phyloP scores from a whole-genome alignment of 2,797 vertebrate species.

The Phalloptychus januarius region DNA sequence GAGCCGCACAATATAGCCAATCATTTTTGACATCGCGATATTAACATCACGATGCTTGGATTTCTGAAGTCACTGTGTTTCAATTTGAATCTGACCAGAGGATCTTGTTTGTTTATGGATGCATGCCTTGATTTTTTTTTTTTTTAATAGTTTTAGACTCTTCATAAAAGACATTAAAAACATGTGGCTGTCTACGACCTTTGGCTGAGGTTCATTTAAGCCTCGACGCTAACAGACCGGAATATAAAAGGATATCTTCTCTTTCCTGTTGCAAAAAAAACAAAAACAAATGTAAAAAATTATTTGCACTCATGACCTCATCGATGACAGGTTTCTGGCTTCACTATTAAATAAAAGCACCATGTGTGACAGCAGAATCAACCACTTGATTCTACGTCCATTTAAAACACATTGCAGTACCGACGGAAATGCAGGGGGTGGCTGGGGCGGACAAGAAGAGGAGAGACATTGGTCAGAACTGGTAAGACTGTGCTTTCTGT shows the following conservation, averaged over 20 bases:
- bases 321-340: slow-evolving; percentile 20
- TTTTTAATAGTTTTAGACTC: background rate
- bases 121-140: background rate
- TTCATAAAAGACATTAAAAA: background rate
- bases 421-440: slow-evolving; percentile 69
- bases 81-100: background rate
- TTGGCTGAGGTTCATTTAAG: background rate
- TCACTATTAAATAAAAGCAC: slow-evolving; percentile 18
- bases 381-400: slow-evolving; percentile 62
- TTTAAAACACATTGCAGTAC: slow-evolving; percentile 45
- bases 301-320: background rate
- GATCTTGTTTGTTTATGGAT: background rate
- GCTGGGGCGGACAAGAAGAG: slow-evolving; percentile 55
- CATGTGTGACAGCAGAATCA: slow-evolving; percentile 57
- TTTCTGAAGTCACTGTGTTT: background rate
- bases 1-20: background rate
- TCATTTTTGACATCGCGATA: background rate
- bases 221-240: background rate
- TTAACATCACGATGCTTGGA: background rate
- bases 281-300: no score
- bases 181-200: background rate
- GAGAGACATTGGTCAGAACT: slow-evolving; percentile 15
- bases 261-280: background rate
- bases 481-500: background rate
- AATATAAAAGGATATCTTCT: background rate